Conservation (phyloP, 2,797 vertebrate species). For the Characodon lateralis region DNA sequence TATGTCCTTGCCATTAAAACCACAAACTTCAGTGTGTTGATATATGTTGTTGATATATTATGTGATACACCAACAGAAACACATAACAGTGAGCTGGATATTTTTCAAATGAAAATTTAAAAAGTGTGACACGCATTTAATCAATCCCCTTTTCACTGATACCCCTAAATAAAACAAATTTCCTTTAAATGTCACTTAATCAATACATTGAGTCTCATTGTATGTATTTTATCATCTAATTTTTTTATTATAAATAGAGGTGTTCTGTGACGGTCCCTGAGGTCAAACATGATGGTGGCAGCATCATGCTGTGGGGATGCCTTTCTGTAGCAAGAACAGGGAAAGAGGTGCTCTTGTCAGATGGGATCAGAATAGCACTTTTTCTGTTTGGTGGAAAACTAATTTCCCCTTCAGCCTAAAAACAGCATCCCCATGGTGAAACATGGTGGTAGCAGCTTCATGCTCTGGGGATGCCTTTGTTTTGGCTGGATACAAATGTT, state of each 20-base stretch:
- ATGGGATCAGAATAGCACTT: not conserved
- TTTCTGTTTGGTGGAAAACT: not conserved
- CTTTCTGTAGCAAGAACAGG: not conserved
- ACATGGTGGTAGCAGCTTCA: too few relatives aligned
- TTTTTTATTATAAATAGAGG: not conserved
- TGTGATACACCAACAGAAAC: not conserved
- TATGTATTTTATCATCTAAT: not conserved
- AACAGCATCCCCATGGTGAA: too few relatives aligned
- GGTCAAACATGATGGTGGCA: not conserved
- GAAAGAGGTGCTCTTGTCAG: not conserved
- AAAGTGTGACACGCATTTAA: not conserved
- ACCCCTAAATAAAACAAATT: not conserved
- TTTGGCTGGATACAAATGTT: not conserved
- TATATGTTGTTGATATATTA: not conserved
- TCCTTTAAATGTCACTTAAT: not conserved
- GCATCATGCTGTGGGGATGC: not conserved
- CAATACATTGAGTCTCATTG: not conserved
- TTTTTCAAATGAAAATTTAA: not conserved
- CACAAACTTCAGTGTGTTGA: not conserved
- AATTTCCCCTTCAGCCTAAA: not conserved
- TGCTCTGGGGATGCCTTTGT: not conserved
- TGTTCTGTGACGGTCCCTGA: not conserved
- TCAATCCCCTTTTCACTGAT: not conserved
- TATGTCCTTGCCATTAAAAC: not conserved
- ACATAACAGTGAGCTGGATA: not conserved